These are phyloP conservation scores for Brachyptera putata DNA, from an alignment of 2,888 invertebrate species.

Conservation along the genomic window DNA sequence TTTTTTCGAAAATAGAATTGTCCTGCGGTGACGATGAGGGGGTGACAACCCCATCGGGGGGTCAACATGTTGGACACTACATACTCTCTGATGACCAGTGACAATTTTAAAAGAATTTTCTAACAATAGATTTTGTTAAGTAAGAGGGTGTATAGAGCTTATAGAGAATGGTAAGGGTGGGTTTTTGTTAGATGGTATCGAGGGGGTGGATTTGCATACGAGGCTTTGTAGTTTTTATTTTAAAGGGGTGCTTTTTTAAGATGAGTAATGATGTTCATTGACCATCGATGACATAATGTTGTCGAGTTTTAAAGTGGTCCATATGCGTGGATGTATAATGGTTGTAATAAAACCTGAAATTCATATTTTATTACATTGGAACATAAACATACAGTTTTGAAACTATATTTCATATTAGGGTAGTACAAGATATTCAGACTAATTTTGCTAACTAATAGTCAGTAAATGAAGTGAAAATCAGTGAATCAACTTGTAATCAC, in stretches of 20 bases:
- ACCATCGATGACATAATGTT: background rate
- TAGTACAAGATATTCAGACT: no score
- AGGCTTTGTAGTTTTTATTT: no score
- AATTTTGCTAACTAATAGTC: no score
- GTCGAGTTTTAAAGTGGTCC: background rate
- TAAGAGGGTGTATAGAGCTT: background rate
- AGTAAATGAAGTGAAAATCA: no score
- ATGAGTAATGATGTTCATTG: slow-evolving; percentile 20
- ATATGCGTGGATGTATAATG: background rate
- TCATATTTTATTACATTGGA: no score
- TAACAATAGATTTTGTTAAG: background rate
- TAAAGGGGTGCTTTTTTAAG: slow-evolving; percentile 7
- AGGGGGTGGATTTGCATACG: slow-evolving; percentile 18
- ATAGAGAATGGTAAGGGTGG: background rate
- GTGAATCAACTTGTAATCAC: no score
- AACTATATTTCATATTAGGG: no score
- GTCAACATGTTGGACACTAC: slow-evolving; percentile 19
- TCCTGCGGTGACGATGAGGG: slow-evolving; percentile 23
- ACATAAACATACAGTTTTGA: no score
- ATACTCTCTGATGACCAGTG: slow-evolving; percentile 15
- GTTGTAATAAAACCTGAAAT: no score
- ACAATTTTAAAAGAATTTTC: slow-evolving; percentile 1
- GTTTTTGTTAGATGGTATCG: background rate
- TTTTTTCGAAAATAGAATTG: background rate
- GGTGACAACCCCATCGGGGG: slow-evolving; percentile 11